Evolutionary conservation across 1,140 invertebrate genomes (phyloP).

Genomic region (Drosophila truncata): DNA sequence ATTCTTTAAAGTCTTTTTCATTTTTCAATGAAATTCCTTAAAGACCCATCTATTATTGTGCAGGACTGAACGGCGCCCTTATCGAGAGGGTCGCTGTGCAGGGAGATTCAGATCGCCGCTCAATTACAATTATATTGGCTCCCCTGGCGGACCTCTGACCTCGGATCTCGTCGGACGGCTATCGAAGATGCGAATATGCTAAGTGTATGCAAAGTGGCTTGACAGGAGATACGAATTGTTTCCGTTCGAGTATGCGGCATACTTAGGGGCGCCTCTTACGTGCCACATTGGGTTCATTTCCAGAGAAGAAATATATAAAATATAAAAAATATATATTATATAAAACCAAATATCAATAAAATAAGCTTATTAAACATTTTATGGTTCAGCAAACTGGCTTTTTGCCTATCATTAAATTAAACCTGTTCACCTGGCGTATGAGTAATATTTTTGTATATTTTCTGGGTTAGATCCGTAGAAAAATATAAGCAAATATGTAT

Average conservation of each 20-base stretch:
- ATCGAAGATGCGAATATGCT: conserved; percentile 32
- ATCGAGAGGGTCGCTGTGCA: background rate
- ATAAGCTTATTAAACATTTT: background rate
- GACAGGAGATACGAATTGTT: conserved; percentile 46
- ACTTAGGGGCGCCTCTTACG: background rate
- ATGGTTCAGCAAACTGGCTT: too few relatives aligned
- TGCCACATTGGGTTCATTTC: background rate
- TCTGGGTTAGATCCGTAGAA: background rate
- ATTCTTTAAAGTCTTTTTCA: background rate
- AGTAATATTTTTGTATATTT: too few relatives aligned
- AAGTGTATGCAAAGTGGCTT: conserved; percentile 48
- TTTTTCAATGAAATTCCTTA: conserved; percentile 1
- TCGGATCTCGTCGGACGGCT: background rate
- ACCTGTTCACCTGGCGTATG: too few relatives aligned
- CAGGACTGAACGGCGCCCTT: background rate
- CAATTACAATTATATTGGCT: conserved; percentile 31
- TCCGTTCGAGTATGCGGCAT: conserved; percentile 10
- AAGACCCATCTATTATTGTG: background rate
- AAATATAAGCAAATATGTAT: background rate
- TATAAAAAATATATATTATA: background rate
- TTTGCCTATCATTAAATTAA: too few relatives aligned
- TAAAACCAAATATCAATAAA: too few relatives aligned
- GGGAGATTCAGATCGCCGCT: background rate
- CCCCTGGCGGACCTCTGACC: background rate
- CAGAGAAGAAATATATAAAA: too few relatives aligned